Evolutionary conservation across 1,140 invertebrate genomes (phyloP), one percentile per base, ranked within the genome.

Genomic region (Saccostrea glomerata): DNA sequence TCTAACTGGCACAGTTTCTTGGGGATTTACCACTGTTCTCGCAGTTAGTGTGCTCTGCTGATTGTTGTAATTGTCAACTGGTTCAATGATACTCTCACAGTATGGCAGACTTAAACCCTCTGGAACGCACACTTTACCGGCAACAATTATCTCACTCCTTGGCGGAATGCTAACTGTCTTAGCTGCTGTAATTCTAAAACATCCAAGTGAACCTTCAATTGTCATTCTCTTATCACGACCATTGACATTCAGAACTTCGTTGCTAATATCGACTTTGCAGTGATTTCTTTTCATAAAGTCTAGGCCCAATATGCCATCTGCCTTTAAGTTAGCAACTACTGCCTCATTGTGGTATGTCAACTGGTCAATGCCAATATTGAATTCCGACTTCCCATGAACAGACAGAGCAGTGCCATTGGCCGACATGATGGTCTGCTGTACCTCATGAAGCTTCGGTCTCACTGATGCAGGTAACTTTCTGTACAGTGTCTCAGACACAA

Each of bases 271-370:
- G n/a, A 63, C 58, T 63, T 15, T 17, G 0, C 58, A 63, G 4
- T 63, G 13, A n/a, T 63, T 63, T 63, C n/a, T 63, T 63, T n/a
- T 63, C 58, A 60, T 63, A 63, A 63, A 63, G n/a, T 63, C 58
- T 11, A 5, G 58, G 58, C 58, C 58, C n/a, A 60, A 13, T 17
- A 60, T 60, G 13, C 58, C 58, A 60, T 60, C 58, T 60, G 40
- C 40, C 40, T 47, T 60, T 17, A 60, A n/a, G 13, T 63, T 63
- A 17, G 58, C 58, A 4, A 63, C 4, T 12, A 63, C n/a, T 63
- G 58, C 58, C 13, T 63, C 58, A 63, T 7, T 63, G 58, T 63
- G n/a, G 58, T n/a, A 63, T 63, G 58, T 63, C 4, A 63, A 15
- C 58, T 63, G 58, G 58, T 63, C 58, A 63, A 63, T 63, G n/a